Conservation (phyloP, 2,797 vertebrate species). For the Lutjanus argentimaculatus region DNA sequence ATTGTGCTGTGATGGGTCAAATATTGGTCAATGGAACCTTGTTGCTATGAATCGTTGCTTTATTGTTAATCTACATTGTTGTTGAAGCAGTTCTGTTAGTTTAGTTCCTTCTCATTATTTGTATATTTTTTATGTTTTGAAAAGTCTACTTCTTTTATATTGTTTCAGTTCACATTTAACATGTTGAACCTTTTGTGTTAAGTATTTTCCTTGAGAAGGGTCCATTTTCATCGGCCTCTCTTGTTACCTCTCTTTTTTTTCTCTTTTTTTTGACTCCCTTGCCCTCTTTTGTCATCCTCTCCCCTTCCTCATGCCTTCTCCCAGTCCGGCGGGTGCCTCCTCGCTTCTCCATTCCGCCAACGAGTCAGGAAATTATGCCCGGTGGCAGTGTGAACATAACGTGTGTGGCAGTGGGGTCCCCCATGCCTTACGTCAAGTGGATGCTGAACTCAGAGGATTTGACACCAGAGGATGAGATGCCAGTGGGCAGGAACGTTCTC, state of each 20-base stretch:
- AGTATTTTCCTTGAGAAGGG: conserved; percentile 82
- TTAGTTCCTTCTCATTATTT: conserved; percentile 89
- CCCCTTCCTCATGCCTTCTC: conserved; percentile 80
- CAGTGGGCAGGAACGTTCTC: conserved; percentile 97
- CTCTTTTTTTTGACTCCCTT: conserved; percentile 81
- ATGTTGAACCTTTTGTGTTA: conserved; percentile 84
- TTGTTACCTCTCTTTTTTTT: conserved; percentile 91
- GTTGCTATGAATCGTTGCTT: conserved; percentile 99
- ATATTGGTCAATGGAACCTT: conserved; percentile 97
- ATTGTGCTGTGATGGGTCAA: conserved; percentile 98
- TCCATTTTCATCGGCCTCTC: conserved; percentile 85
- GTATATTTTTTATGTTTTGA: conserved; percentile 80
- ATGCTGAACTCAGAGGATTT: conserved; percentile 98
- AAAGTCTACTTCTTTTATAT: conserved; percentile 85
- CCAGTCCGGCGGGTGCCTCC: conserved; percentile 98
- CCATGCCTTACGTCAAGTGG: conserved; percentile 99
- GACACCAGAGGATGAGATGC: conserved; percentile 99
- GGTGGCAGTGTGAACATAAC: conserved; percentile 99
- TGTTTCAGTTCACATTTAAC: conserved; percentile 85
- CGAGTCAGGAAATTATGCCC: conserved; percentile 98
- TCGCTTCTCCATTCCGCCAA: conserved; percentile 98
- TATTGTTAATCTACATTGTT: conserved; percentile 94
- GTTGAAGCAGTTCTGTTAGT: conserved; percentile 94
- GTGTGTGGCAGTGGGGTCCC: conserved; percentile 97
- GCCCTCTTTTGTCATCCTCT: conserved; percentile 82